Evolutionary conservation across 2,797 vertebrate genomes (phyloP).

Genomic region (Podarcis lilfordi): DNA sequence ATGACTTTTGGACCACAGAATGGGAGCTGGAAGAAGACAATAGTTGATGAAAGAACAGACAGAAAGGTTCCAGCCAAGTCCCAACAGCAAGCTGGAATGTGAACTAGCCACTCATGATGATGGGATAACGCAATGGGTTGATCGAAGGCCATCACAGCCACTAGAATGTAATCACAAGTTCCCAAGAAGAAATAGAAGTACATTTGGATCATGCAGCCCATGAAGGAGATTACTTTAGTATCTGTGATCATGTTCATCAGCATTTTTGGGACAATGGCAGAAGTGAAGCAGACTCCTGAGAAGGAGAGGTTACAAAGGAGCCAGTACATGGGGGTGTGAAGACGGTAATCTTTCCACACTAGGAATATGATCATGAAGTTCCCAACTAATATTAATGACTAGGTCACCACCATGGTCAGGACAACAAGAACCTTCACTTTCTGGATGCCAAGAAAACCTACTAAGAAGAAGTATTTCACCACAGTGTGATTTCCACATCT

Average conservation of each 20-base stretch:
- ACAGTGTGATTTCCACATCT: conserved; percentile 1
- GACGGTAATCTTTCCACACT: not conserved
- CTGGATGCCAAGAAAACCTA: conserved; percentile 18
- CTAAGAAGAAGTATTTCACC: conserved; percentile 19
- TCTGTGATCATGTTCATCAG: conserved; percentile 1
- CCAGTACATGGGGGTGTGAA: conserved; percentile 17
- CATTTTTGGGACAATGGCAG: not conserved
- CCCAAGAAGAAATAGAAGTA: conserved; percentile 10
- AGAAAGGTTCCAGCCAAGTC: not conserved
- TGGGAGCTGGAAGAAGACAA: not conserved
- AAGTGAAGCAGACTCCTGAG: conserved; percentile 17
- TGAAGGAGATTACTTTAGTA: not conserved
- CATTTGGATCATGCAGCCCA: not conserved
- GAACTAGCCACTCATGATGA: conserved; percentile 10
- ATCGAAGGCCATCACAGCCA: conserved; percentile 2
- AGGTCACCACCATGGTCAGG: not conserved
- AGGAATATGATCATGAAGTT: conserved; percentile 8
- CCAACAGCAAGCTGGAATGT: not conserved
- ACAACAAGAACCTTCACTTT: not conserved
- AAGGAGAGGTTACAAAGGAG: conserved; percentile 4
- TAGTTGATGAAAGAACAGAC: not conserved
- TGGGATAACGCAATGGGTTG: not conserved
- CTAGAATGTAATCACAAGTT: not conserved
- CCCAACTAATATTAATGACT: not conserved
- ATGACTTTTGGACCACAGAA: conserved; percentile 6